Evolutionary conservation across 2,113 vertebrate genomes (phyloP).

Genomic region (Rafetus swinhoei): DNA sequence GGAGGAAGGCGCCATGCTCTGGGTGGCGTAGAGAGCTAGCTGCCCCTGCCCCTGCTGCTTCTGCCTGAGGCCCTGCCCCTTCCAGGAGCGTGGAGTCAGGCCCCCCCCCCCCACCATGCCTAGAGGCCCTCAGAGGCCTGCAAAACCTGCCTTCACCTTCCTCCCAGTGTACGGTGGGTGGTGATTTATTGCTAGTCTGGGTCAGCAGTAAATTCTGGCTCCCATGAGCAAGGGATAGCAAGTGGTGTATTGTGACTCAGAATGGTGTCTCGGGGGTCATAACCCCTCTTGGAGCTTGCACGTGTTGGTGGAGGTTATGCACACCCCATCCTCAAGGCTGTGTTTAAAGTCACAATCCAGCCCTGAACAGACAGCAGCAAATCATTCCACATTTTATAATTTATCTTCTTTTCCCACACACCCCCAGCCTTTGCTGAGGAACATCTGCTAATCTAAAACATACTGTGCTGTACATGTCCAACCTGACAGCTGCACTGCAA

Average conservation of each 20-base stretch:
- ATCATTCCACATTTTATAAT: not conserved
- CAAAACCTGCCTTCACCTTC: not conserved
- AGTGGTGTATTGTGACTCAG: not conserved
- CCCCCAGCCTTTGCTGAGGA: not conserved
- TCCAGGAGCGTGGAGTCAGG: too few species aligned
- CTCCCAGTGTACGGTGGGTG: not conserved
- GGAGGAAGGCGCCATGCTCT: too few species aligned
- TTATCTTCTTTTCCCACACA: not conserved
- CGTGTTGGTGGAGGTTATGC: not conserved
- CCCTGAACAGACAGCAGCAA: accelerated
- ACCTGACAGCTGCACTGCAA: not conserved
- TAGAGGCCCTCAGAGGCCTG: too few species aligned
- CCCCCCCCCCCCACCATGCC: too few species aligned
- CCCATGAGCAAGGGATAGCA: accelerated
- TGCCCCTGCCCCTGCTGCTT: too few species aligned
- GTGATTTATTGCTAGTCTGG: not conserved
- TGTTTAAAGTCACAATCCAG: accelerated
- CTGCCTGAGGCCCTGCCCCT: too few species aligned
- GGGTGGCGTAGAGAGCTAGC: too few species aligned
- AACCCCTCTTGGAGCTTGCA: not conserved
- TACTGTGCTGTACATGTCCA: accelerated
- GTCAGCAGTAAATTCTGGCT: not conserved
- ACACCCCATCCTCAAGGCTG: not conserved
- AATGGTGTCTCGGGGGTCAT: not conserved
- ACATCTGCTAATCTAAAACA: accelerated